Evolutionary conservation across 2,888 invertebrate species (phyloP), one percentile per base, ranked within the genome.

Genomic region (Poecilobothrus nobilitatus): DNA sequence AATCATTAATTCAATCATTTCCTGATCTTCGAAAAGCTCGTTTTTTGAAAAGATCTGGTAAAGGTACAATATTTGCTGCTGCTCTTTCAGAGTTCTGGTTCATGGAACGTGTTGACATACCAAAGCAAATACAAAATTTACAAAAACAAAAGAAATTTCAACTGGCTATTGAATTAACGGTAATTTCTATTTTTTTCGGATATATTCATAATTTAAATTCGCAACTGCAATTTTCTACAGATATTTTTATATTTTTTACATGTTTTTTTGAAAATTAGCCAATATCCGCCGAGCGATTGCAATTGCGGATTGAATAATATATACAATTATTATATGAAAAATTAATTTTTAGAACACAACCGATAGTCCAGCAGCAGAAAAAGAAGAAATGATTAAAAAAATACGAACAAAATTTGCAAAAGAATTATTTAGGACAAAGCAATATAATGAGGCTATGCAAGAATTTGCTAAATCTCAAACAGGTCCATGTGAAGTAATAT

Each of bases 401-500:
- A 97, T 99, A 74, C 93, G 95, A 81, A 93, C 92, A 71, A 84
- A 94, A 0, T 89, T 91, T 78, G 99, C 98, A 0, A 89, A 94
- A 76, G 92, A 97, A 78, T 83, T 97, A 12, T 99, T 99, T 80
- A 89, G 90, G 68, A 91, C 91, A 76, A 93, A 92, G 78, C 87
- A 91, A 74, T 99, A 94, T 79, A 85, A 90, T 12, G 91, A 92
- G 74, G 93, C 98, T 0, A 95, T 99, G 92, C 88, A 89, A 68
- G 90, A 96, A 77, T 98, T 98, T 80, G 84, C 90, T 6, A 91
- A 92, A 78, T 84, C 97, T 0, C 91, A 91, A 74, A 96, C 95
- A 6, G 97, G 98, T 83, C 96, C 97, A 0, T 91, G 94, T 65
- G 93, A 96, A 79, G 97, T 99, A 12, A 97, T 99, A 72, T 89